Conservation (phyloP, 2,888 invertebrate genomes). For the Heliconius ethilla region DNA sequence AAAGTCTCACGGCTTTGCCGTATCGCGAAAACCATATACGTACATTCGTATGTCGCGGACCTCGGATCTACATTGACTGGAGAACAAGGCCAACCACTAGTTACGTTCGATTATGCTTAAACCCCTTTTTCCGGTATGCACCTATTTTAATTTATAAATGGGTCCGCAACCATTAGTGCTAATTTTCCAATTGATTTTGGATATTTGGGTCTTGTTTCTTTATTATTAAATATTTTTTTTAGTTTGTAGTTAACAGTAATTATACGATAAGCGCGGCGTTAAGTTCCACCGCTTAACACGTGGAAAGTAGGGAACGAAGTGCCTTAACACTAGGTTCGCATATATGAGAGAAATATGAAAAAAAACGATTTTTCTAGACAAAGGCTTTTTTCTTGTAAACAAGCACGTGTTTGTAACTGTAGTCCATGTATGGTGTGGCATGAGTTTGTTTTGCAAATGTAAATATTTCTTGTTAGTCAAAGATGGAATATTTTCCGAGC, state of each 20-base stretch:
- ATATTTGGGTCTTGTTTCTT: neutral
- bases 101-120: conserved; percentile 39
- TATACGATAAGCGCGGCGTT: no score
- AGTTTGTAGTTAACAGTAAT: neutral
- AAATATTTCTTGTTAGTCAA: neutral
- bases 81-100: conserved; percentile 47
- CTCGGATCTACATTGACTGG: conserved; percentile 54
- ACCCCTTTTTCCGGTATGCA: conserved; percentile 32
- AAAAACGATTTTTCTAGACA: neutral
- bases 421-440: neutral
- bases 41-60: conserved; percentile 56
- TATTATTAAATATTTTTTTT: neutral
- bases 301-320: no score
- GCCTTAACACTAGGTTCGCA: no score
- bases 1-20: conserved; percentile 24
- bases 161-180: conserved; percentile 32
- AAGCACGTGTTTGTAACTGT: neutral
- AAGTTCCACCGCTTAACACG: no score
- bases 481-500: neutral
- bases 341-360: no score
- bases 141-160: conserved; percentile 19
- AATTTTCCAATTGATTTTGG: conserved; percentile 38
- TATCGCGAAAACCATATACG: conserved; percentile 55
- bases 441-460: neutral
- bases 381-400: neutral